phyloP scores from a whole-genome alignment of 2,888 invertebrate species.

The Polymixis flavicincta region DNA sequence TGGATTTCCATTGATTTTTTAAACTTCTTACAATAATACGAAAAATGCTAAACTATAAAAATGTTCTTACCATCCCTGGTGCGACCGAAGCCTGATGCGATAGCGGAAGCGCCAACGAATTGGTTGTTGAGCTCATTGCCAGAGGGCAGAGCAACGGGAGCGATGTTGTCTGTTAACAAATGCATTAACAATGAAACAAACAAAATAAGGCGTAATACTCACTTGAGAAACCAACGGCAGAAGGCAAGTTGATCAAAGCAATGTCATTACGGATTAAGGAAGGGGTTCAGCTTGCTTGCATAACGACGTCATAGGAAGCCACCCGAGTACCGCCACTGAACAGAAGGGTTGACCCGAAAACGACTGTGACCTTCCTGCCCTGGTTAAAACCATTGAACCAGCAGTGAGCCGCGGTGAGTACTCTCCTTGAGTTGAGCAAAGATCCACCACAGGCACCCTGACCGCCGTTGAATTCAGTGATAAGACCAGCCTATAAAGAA shows the following conservation, averaged over 20 bases:
- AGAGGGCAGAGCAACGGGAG: slow-evolving; percentile 69
- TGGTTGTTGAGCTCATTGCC: slow-evolving; percentile 61
- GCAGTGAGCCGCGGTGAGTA: slow-evolving; percentile 32
- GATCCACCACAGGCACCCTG: slow-evolving; percentile 76
- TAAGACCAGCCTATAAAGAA: slow-evolving; percentile 66
- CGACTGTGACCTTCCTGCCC: slow-evolving; percentile 26
- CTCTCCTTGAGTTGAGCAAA: slow-evolving; percentile 73
- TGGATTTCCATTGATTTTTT: too few relatives aligned
- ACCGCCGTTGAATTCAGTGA: slow-evolving; percentile 15
- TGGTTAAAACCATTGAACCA: slow-evolving; percentile 40
- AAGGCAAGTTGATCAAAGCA: slow-evolving; percentile 71
- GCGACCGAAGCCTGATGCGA: slow-evolving; percentile 75
- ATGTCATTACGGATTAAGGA: slow-evolving; percentile 74
- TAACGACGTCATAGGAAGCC: slow-evolving; percentile 64
- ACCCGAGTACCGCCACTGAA: slow-evolving; percentile 37
- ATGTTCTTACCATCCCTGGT: slow-evolving; percentile 64
- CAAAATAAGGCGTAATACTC: slow-evolving; percentile 35
- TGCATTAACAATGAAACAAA: not conserved
- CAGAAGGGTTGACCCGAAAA: slow-evolving; percentile 36
- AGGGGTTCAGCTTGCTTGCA: slow-evolving; percentile 76
- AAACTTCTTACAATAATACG: too few relatives aligned
- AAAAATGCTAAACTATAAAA: not conserved
- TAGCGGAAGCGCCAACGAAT: slow-evolving; percentile 66
- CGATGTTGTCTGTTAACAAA: slow-evolving; percentile 62
- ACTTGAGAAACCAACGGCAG: slow-evolving; percentile 64